Percentiles rank a stretch among this genome's conserved stretches.
phyloP scores from a whole-genome alignment of 2,113 vertebrate species.

The Silurus glanis region DNA sequence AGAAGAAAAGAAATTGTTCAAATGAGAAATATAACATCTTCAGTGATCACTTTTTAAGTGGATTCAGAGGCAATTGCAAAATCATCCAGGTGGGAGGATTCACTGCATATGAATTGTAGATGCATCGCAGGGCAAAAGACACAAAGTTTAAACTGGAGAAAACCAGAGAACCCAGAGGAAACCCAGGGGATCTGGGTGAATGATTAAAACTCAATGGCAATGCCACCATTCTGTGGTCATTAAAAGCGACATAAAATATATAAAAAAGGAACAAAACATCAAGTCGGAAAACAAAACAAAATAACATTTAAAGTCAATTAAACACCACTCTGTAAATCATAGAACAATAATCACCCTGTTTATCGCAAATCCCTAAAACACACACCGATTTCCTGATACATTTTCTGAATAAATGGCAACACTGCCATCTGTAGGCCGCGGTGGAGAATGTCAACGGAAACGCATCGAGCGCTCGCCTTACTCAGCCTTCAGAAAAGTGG shows the following conservation, averaged over 20 bases:
- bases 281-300: not conserved
- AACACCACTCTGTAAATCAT: not conserved
- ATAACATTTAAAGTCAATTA: not conserved
- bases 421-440: conserved; percentile 52
- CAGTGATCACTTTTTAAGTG: not conserved
- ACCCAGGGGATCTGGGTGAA: not conserved
- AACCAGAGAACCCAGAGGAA: not conserved
- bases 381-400: not conserved
- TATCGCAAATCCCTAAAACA: not conserved
- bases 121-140: not conserved
- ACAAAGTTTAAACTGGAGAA: not conserved
- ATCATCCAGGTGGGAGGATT: not conserved
- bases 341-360: not conserved
- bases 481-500: conserved; percentile 53
- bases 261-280: not conserved
- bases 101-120: not conserved
- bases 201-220: not conserved
- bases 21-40: too few relatives aligned
- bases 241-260: too few relatives aligned
- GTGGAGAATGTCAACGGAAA: not conserved
- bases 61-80: not conserved
- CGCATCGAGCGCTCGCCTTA: not conserved
- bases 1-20: too few relatives aligned
- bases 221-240: not conserved
- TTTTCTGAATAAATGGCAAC: conserved; percentile 38